A percentile compares a stretch with the other conserved stretches of the same genome.
These are phyloP conservation scores for Camponotus vicinus DNA, from an alignment of 1,140 invertebrate genomes.

Conservation along the genomic window DNA sequence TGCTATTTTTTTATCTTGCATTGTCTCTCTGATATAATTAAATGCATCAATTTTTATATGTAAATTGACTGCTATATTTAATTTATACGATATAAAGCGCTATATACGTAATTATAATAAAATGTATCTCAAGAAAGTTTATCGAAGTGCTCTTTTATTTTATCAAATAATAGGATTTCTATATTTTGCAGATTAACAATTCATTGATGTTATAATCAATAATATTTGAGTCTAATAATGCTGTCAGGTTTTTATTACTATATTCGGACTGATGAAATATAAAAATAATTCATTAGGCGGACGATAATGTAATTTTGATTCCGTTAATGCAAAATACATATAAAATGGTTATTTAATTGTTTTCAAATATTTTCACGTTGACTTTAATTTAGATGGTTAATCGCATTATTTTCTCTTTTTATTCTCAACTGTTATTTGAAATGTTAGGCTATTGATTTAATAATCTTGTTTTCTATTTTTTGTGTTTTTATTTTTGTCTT, in stretches of 20 bases:
- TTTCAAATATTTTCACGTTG: not conserved
- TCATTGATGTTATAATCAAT: too few relatives aligned
- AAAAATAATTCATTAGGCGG: not conserved
- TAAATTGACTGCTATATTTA: not conserved
- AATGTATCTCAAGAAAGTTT: not conserved
- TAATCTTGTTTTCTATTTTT: not conserved
- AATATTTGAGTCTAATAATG: not conserved
- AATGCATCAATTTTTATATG: not conserved
- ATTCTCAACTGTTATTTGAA: not conserved
- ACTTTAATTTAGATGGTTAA: not conserved
- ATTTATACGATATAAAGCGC: not conserved
- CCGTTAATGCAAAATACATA: not conserved
- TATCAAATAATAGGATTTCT: not conserved
- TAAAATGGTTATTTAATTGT: not conserved
- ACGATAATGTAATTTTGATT: slow-evolving; percentile 2
- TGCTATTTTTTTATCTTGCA: not conserved
- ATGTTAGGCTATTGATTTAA: not conserved
- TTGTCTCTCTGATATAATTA: not conserved
- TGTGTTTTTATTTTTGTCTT: not conserved
- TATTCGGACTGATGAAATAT: not conserved
- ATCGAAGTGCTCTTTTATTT: too few relatives aligned
- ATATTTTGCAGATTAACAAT: not conserved
- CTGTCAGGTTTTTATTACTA: not conserved
- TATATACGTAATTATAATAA: not conserved
- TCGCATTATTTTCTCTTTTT: not conserved